Evolutionary conservation across 2,113 vertebrate species (phyloP).

Genomic region (Xenus cinereus): DNA sequence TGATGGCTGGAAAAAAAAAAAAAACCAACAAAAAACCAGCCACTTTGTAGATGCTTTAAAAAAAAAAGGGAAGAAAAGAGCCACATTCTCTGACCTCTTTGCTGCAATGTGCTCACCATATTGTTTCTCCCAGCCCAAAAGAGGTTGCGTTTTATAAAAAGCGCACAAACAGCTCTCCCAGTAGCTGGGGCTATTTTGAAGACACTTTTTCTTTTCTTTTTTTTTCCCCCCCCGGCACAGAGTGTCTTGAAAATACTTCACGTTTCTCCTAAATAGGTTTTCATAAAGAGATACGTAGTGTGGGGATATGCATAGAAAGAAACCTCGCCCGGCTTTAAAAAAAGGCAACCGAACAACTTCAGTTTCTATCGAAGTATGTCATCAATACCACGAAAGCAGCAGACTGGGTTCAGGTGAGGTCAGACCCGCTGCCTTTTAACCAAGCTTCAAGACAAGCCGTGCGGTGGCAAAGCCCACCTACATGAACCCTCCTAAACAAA

Average conservation of each 20-base stretch:
- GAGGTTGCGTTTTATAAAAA: not conserved
- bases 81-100: not conserved
- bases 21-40: not conserved
- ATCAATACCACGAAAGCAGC: not conserved
- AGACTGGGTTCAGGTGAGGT: not conserved
- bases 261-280: not conserved
- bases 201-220: not conserved
- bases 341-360: not conserved
- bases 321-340: not conserved
- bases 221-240: too few species aligned
- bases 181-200: not conserved
- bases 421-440: not conserved
- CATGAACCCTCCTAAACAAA: not conserved
- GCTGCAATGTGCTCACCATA: not conserved
- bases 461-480: not conserved
- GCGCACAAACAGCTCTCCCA: not conserved
- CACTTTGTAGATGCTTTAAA: not conserved
- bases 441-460: not conserved
- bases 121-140: not conserved
- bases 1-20: accelerated
- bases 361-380: not conserved
- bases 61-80: not conserved
- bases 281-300: not conserved
- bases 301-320: not conserved
- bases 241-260: not conserved